These are phyloP conservation scores for Polyodon spathula DNA, from an alignment of 2,113 vertebrate genomes.

Conservation along the genomic window DNA sequence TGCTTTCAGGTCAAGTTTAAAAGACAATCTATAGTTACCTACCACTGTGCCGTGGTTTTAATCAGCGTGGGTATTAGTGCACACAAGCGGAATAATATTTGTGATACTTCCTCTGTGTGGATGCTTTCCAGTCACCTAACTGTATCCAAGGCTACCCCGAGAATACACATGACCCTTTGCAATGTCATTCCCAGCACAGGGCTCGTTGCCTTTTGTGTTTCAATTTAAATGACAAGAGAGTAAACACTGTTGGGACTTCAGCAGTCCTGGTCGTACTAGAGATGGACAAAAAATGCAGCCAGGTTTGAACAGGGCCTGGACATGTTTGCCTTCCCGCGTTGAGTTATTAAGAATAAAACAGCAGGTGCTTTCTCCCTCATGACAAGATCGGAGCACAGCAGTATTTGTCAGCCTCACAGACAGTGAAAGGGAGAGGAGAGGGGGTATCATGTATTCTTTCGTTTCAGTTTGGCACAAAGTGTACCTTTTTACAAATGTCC, in stretches of 20 bases:
- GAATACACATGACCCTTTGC: conserved; percentile 75
- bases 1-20: conserved; percentile 17
- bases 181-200: conserved; percentile 41
- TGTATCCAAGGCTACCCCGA: conserved; percentile 81
- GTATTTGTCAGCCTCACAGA: conserved; percentile 15
- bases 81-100: conserved; percentile 45
- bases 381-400: conserved; percentile 38
- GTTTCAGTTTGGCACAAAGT: conserved; percentile 43
- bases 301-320: conserved; percentile 10
- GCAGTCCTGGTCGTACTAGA: conserved; percentile 8
- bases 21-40: conserved; percentile 47
- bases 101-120: conserved; percentile 61
- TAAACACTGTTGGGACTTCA: conserved; percentile 44
- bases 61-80: conserved; percentile 49
- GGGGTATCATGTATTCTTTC: conserved; percentile 35
- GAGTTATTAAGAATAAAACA: conserved; percentile 41
- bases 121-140: conserved; percentile 75
- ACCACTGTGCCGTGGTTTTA: conserved; percentile 37
- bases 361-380: conserved; percentile 48
- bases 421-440: too few relatives aligned
- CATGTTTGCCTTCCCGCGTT: conserved; percentile 23
- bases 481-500: conserved; percentile 46
- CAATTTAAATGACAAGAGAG: conserved; percentile 64
- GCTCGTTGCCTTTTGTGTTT: conserved; percentile 49
- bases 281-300: conserved; percentile 1